Evolutionary conservation across 2,888 invertebrate genomes (phyloP), one percentile per base, ranked within the genome.

Genomic region (Apotomis betuletana): DNA sequence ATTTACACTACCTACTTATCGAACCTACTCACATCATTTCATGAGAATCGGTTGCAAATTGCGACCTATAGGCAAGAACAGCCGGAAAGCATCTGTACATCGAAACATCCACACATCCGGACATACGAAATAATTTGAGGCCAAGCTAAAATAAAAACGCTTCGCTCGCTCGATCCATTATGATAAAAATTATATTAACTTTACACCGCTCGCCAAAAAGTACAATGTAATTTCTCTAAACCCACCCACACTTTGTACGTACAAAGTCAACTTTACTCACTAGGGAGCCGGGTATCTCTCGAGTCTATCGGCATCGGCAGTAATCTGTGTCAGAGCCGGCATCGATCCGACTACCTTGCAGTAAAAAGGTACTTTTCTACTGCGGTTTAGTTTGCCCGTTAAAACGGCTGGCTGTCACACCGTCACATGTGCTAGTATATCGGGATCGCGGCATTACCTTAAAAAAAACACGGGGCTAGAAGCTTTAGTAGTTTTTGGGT

Each of bases 341-440:
- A 69, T 69, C 63, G 63, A 63, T 69, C 69, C 62, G 38, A 38
- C 69, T 58, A 58, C 58, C 57, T 63, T 51, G 69, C 58, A 63
- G 41, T 63, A 69, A 69, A 69, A 57, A 63, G 41, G 63, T 63
- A 55, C 68, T 61, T 63, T 69, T 55, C 57, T 52, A 8, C 51
- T 69, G 69, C 63, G 69, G 69, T 69, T 58, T 41, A 69, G 69
- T 69, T 62, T 38, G 41, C 63, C 63, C 49, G 62, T 69, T 69
- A 63, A 41, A 69, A 57, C 1, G 57, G n/a, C 38, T 8, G 44
- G 8, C 41, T 41, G 5, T 62, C 2, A 67, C 67, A 71, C 67
- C 67, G 41, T 41, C 38, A 27, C 9, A 10, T 49, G 3, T 15
- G 15, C 15, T 15, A 15, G 15, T 15, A 15, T 15, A 15, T 15